Conservation (phyloP, 2,888 invertebrate species). For the Liodrosophila aerea region DNA sequence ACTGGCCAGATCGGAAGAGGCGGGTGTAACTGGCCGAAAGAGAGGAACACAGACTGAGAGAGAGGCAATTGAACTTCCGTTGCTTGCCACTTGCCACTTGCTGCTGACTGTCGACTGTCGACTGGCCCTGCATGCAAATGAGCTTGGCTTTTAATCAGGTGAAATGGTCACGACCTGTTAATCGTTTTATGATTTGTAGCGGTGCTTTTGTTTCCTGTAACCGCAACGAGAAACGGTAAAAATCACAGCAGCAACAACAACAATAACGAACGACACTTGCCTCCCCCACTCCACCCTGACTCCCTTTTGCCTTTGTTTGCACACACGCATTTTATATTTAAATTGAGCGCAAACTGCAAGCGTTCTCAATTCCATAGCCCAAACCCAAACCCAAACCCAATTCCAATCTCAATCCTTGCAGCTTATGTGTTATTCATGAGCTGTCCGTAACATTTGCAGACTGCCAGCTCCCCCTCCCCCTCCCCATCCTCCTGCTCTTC, state of each 20-base stretch:
- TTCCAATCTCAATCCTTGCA: conserved; percentile 45
- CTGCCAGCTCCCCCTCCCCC: background rate
- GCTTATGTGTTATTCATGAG: conserved; percentile 72
- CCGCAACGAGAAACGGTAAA: conserved; percentile 35
- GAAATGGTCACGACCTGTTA: conserved; percentile 77
- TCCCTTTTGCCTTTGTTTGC: too few relatives aligned
- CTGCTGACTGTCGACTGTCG: conserved; percentile 24
- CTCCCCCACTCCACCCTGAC: background rate
- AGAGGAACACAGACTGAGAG: background rate
- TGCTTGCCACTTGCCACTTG: conserved; percentile 15
- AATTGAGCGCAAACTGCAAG: conserved; percentile 39
- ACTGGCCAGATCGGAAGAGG: conserved; percentile 52
- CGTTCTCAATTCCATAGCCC: background rate
- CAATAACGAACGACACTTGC: conserved; percentile 1
- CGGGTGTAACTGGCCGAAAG: background rate
- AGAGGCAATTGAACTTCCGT: conserved; percentile 45
- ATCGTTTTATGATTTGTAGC: conserved; percentile 76
- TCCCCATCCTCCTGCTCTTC: conserved; percentile 21
- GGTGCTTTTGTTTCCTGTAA: conserved; percentile 72
- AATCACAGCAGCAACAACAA: conserved; percentile 3
- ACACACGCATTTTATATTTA: too few relatives aligned
- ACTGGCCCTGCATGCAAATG: conserved; percentile 63
- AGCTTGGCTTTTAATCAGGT: conserved; percentile 68
- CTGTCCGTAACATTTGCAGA: conserved; percentile 18
- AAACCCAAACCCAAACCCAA: conserved; percentile 13